Evolutionary conservation across 2,888 invertebrate genomes (phyloP).

Genomic region (Caenorhabditis drosophilae): DNA sequence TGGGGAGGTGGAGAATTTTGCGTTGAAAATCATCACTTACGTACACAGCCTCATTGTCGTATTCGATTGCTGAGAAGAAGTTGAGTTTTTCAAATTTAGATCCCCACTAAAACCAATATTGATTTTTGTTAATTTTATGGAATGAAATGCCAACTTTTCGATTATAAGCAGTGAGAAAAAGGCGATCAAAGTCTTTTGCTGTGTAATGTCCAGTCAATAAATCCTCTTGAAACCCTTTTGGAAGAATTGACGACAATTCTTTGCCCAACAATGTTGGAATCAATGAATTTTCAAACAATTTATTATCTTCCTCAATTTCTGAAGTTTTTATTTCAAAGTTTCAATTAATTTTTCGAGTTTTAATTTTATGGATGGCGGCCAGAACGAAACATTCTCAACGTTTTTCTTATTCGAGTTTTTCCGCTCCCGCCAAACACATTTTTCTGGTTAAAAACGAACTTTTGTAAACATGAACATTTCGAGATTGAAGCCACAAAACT

Average conservation of each 20-base stretch:
- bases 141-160: constrained; percentile 24
- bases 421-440: too few species aligned
- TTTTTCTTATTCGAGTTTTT: too few species aligned
- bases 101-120: too few species aligned
- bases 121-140: too few species aligned
- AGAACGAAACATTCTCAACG: too few species aligned
- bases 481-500: constrained; percentile 40
- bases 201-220: constrained; percentile 36
- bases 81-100: constrained; percentile 21
- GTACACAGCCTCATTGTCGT: constrained; percentile 38
- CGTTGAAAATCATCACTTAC: constrained; percentile 11
- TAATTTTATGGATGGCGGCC: too few species aligned
- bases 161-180: constrained; percentile 31
- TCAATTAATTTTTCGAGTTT: too few species aligned
- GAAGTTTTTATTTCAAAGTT: constrained; percentile 3
- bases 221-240: constrained; percentile 37
- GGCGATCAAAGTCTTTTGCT: constrained; percentile 34
- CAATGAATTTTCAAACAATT: constrained; percentile 28
- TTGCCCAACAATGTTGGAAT: constrained; percentile 34
- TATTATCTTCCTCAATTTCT: constrained; percentile 40
- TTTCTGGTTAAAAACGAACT: constrained; percentile 19
- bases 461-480: constrained; percentile 41
- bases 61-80: constrained; percentile 39
- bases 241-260: constrained; percentile 26
- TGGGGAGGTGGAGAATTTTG: background rate